Base-by-base conservation (phyloP, 1,140 invertebrate genomes). In the Ostrea denselamellosa region DNA sequence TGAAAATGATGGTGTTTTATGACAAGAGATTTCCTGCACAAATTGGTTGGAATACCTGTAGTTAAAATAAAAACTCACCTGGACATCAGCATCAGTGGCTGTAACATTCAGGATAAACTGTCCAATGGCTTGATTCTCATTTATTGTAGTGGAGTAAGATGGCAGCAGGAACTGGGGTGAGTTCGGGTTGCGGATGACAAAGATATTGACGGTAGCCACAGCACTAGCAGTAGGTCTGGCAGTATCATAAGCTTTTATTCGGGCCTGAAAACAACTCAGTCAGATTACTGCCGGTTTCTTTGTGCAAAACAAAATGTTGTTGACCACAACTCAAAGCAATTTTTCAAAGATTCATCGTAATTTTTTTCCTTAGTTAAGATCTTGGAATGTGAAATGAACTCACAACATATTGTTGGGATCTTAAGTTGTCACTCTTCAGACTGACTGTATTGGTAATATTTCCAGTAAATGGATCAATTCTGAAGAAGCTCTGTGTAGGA, bases 171-270 rank as follows among this genome's bases (percentile, higher is more conserved):
- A 99, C n/a, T 97, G 71, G 0, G 98, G 98, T 52, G 97, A 95
- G 94, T 98, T 98, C 93, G 97, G 95, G 93, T 99, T 98, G 52
- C 96, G 94, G 54, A 97, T 96, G 89, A 96, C 94, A 1, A 58
- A 88, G 65, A 99, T 96, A 0, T 97, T 97, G 0, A 98, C 97
- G 2, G 97, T 97, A 0, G 97, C 97, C 0, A 97, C 98, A 0
- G 97, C 97, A 54, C 98, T 95, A n/a, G 97, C 96, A n/a, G 97
- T 96, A 95, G 98, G 97, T 0, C 97, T 96, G 3, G 97, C 97
- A 19, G 97, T 97, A 93, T 98, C 98, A 92, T 97, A 97, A 4
- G 98, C 98, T 0, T 97, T 98, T 0, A 98, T 97, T 52, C 98
- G 97, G n/a, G 95, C 83, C 58, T 92, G 90, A 12, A 81, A 62